Base-by-base conservation (phyloP, 2,888 invertebrate genomes). In the Anticlea derivata region DNA sequence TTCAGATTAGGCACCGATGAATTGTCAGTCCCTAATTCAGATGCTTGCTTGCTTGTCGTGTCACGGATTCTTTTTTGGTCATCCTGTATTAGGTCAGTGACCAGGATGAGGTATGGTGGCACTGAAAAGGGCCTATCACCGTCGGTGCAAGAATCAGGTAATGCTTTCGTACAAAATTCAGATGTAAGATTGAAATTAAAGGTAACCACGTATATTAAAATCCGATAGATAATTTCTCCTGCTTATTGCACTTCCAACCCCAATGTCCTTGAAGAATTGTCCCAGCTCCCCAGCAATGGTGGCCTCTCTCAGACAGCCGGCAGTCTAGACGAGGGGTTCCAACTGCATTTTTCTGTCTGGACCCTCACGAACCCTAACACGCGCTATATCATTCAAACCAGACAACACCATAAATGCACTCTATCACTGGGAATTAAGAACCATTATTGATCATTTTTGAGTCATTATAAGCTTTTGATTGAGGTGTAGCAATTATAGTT, bases 321-420 rank as follows among this genome's bases (percentile, higher is more conserved):
- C 70, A 78, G 89, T 89, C 89, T 89, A 89, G 89, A 89, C 89
- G 78, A 70, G 86, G 88, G 89, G 88, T 81, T 77, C 78, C 73
- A 73, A 87, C 85, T 87, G 88, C 87, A 88, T 86, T 88, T 87
- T 83, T 86, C 83, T 85, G 88, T 87, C 87, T 86, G 85, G 80
- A 82, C 80, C 84, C 85, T 84, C 63, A 49, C 67, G 75, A 76
- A 78, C 80, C 83, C 84, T 73, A 78, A 71, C 75, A 79, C 78
- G 78, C 75, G 79, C 80, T 82, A 84, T 83, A 84, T 79, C 82
- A 86, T 85, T 81, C 47, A 43, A 53, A 45, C 50, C 54, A 39
- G 34, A 27, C 38, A 44, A 26, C 49, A 50, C 47, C 41, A 33
- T 4, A 17, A 17, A 2, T 54, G 35, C 50, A 39, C 55, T 40